phyloP scores from a whole-genome alignment of 2,797 vertebrate genomes.

The Pteropus rufus region DNA sequence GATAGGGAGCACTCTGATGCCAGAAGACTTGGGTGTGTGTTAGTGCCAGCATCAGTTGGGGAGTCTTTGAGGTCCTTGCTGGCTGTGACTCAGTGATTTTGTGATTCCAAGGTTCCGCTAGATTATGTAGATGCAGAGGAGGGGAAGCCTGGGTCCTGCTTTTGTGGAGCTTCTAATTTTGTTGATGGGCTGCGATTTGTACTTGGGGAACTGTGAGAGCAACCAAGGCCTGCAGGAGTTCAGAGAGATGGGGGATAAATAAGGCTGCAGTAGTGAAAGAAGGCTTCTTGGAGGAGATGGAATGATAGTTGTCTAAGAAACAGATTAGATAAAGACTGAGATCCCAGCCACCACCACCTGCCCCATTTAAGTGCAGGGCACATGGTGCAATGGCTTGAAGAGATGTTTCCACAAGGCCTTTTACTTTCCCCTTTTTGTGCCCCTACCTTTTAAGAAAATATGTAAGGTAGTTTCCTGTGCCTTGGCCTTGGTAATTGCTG shows the following conservation, averaged over 20 bases:
- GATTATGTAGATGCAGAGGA: not conserved
- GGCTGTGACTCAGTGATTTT: not conserved
- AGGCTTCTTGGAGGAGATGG: not conserved
- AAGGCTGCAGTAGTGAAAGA: not conserved
- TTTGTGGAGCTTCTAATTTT: not conserved
- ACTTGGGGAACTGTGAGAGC: not conserved
- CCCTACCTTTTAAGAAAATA: not conserved
- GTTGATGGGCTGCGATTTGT: slow-evolving; percentile 3
- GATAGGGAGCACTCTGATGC: not conserved
- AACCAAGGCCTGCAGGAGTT: not conserved
- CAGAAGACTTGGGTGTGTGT: not conserved
- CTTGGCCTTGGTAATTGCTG: not conserved
- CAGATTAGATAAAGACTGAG: not conserved
- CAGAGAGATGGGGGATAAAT: not conserved
- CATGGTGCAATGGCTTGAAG: not conserved
- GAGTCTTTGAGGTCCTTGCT: not conserved
- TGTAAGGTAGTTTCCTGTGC: not conserved
- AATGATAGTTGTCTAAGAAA: not conserved
- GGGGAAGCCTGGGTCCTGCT: not conserved
- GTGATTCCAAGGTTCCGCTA: not conserved
- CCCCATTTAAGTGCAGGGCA: not conserved
- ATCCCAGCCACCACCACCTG: not conserved
- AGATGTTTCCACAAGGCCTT: not conserved
- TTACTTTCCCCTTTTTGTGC: not conserved
- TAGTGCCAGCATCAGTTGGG: not conserved